Evolutionary conservation across 2,888 invertebrate genomes (phyloP).

Genomic region (Anthophora plumipes): DNA sequence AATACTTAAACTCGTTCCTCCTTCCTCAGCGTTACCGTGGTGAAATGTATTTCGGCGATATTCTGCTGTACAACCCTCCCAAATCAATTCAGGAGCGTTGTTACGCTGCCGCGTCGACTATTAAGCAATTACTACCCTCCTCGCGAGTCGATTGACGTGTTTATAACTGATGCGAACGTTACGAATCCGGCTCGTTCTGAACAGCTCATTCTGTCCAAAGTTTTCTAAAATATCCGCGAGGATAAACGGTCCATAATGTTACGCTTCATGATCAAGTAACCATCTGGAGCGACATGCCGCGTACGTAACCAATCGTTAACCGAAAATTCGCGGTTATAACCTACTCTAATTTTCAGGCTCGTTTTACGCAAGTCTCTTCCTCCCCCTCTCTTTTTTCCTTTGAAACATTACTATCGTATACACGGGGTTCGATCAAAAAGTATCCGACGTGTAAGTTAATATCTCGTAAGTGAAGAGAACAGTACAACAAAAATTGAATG

Average conservation of each 20-base stretch:
- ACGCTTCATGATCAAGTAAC: constrained; percentile 42
- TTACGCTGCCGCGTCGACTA: constrained; percentile 4
- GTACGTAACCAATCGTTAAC: constrained; percentile 51
- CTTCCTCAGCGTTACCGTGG: not conserved
- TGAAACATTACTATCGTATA: no score
- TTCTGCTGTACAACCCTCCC: not conserved
- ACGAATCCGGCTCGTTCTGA: constrained; percentile 24
- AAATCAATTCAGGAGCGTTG: not conserved
- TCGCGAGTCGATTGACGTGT: not conserved
- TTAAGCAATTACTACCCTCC: constrained; percentile 25
- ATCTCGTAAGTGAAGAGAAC: no score
- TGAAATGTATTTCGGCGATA: not conserved
- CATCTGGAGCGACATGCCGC: constrained; percentile 27
- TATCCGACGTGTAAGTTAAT: no score
- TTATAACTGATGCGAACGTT: constrained; percentile 2
- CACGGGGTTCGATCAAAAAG: no score
- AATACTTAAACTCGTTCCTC: not conserved
- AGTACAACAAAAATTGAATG: no score
- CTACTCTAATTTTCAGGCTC: constrained; percentile 51
- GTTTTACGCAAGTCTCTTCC: constrained; percentile 17
- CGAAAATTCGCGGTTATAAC: constrained; percentile 44
- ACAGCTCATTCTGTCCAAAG: constrained; percentile 8
- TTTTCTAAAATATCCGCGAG: constrained; percentile 38
- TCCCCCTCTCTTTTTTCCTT: no score
- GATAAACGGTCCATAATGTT: constrained; percentile 46